A percentile compares a stretch with the other conserved stretches of the same genome.
These are phyloP conservation scores for Matsumyia berberina DNA, from an alignment of 2,888 invertebrate genomes.

Conservation along the genomic window DNA sequence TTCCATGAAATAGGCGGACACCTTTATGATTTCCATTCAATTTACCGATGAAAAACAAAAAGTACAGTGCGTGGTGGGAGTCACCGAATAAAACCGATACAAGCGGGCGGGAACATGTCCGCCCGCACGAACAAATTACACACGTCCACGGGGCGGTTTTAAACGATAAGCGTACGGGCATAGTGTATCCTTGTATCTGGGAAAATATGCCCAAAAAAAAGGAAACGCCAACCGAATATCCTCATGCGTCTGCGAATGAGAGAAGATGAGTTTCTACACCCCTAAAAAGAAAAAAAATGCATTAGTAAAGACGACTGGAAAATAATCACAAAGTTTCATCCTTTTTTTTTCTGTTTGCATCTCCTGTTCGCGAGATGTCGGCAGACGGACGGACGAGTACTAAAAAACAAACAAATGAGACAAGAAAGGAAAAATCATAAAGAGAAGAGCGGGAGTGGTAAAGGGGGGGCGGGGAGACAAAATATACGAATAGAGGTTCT, in stretches of 20 bases:
- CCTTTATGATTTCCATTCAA: conserved; percentile 57
- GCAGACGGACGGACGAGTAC: conserved; percentile 11
- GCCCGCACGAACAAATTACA: conserved; percentile 26
- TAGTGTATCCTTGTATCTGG: neutral
- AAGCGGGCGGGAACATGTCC: conserved; percentile 20
- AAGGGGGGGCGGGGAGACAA: conserved; percentile 11
- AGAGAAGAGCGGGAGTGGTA: no score
- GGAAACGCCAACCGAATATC: neutral
- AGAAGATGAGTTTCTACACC: conserved; percentile 22
- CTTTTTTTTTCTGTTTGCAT: conserved; percentile 28
- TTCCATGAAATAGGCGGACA: conserved; percentile 40
- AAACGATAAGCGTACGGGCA: neutral
- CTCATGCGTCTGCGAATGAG: conserved; percentile 55
- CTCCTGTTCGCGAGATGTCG: conserved; percentile 9
- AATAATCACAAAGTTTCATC: conserved; percentile 62
- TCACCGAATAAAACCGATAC: conserved; percentile 4
- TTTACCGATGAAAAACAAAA: conserved; percentile 49
- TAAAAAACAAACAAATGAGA: conserved; percentile 44
- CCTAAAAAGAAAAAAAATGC: conserved; percentile 11
- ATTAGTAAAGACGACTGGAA: conserved; percentile 42
- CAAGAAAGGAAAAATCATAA: conserved; percentile 46
- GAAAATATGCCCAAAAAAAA: neutral
- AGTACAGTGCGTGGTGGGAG: neutral
- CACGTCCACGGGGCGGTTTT: neutral
- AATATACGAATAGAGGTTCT: conserved; percentile 24